These are phyloP conservation scores for Drosophila formosana DNA, from an alignment of 2,888 invertebrate genomes.

Conservation along the genomic window DNA sequence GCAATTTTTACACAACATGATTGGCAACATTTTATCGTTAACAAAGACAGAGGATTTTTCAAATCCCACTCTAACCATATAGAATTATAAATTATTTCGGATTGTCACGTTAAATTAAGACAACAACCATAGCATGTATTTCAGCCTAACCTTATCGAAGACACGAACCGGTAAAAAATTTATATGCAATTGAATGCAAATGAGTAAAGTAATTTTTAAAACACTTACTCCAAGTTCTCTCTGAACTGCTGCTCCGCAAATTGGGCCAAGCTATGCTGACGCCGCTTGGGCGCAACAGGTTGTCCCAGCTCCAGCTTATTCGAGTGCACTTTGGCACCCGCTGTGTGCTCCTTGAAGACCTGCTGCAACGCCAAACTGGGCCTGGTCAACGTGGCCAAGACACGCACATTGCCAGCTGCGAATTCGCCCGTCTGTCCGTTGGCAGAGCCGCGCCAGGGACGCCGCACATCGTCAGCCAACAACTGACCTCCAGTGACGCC, in stretches of 20 bases:
- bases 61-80: too few species aligned
- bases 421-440: slow-evolving; percentile 92
- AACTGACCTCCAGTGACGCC: slow-evolving; percentile 91
- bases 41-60: too few species aligned
- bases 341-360: slow-evolving; percentile 86
- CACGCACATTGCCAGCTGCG: slow-evolving; percentile 93
- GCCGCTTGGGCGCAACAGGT: slow-evolving; percentile 67
- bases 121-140: too few species aligned
- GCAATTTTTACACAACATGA: too few species aligned
- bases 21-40: too few species aligned
- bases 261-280: slow-evolving; percentile 93
- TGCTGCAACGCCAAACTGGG: slow-evolving; percentile 90
- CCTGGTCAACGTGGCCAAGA: slow-evolving; percentile 92
- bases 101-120: too few species aligned
- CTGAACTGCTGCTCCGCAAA: slow-evolving; percentile 94
- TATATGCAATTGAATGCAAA: too few species aligned
- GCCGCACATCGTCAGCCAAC: slow-evolving; percentile 84
- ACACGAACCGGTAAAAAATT: too few species aligned
- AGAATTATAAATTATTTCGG: too few species aligned
- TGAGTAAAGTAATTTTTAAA: too few species aligned
- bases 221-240: slow-evolving; percentile 59
- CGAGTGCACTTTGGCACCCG: slow-evolving; percentile 60
- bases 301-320: slow-evolving; percentile 86
- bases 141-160: too few species aligned
- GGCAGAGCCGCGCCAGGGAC: slow-evolving; percentile 90